Evolutionary conservation across 2,888 invertebrate genomes (phyloP).

Genomic region (Toxonevra muliebris): DNA sequence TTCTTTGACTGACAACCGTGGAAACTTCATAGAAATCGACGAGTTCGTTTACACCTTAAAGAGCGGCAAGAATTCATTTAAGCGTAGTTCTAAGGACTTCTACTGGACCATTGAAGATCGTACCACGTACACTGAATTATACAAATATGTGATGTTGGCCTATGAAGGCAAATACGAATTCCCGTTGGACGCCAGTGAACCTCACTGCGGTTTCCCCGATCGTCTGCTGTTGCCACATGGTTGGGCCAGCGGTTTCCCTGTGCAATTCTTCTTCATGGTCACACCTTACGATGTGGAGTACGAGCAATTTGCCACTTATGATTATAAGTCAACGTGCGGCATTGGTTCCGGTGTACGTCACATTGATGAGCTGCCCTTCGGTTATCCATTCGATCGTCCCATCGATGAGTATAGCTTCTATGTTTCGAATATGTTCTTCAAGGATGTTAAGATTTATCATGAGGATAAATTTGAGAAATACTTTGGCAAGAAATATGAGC

Average conservation of each 20-base stretch:
- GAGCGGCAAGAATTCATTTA: conserved; percentile 74
- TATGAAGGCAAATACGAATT: conserved; percentile 68
- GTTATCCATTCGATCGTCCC: conserved; percentile 77
- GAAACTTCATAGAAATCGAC: conserved; percentile 74
- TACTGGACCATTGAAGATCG: conserved; percentile 72
- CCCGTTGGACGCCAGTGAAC: conserved; percentile 68
- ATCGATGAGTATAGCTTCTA: conserved; percentile 69
- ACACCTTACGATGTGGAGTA: conserved; percentile 69
- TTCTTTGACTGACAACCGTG: conserved; percentile 69
- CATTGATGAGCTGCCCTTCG: conserved; percentile 73
- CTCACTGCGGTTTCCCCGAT: conserved; percentile 75
- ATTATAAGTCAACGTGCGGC: conserved; percentile 67
- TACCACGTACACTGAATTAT: conserved; percentile 72
- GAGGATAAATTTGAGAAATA: conserved; percentile 64
- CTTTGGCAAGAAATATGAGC: conserved; percentile 49
- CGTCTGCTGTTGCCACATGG: conserved; percentile 79
- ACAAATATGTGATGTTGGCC: conserved; percentile 72
- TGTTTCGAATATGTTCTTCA: conserved; percentile 74
- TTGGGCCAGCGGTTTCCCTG: conserved; percentile 72
- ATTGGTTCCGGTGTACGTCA: conserved; percentile 68
- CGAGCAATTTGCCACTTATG: conserved; percentile 66
- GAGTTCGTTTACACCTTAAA: conserved; percentile 70
- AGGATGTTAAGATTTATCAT: conserved; percentile 74
- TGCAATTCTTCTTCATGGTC: conserved; percentile 73
- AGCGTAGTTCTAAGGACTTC: conserved; percentile 75